phyloP scores from a whole-genome alignment of 1,140 invertebrate genomes.

The Drosophila athabasca region DNA sequence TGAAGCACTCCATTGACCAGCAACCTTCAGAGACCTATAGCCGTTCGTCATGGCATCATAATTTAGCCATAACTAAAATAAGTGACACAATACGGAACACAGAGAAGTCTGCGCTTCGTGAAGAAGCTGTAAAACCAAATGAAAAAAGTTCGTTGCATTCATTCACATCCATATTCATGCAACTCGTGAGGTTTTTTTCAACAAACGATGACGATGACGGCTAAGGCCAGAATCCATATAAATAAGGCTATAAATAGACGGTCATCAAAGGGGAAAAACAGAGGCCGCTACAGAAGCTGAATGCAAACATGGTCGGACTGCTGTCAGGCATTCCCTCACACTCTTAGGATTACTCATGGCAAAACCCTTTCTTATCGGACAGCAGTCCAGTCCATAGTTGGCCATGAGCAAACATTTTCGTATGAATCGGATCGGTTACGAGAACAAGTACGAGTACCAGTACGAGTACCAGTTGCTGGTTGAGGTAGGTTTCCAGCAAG shows the following conservation, averaged over 20 bases:
- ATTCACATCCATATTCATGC: conserved; percentile 29
- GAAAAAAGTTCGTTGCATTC: conserved; percentile 18
- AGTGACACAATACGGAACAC: conserved; percentile 68
- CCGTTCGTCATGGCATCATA: conserved; percentile 11
- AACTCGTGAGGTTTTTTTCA: conserved; percentile 39
- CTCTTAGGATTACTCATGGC: conserved; percentile 22
- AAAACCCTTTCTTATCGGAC: conserved; percentile 14
- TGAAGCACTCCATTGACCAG: conserved; percentile 8
- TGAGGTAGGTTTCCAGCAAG: conserved; percentile 42
- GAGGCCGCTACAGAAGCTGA: neutral
- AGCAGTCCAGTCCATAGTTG: neutral
- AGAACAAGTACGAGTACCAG: neutral
- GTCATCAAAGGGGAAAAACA: conserved; percentile 30
- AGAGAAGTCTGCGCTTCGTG: conserved; percentile 21
- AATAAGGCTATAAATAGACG: conserved; percentile 38
- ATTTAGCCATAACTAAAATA: conserved; percentile 35
- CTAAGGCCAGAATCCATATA: conserved; percentile 41
- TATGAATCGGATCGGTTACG: conserved; percentile 19
- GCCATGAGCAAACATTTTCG: neutral
- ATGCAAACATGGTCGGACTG: neutral
- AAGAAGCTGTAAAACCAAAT: conserved; percentile 14
- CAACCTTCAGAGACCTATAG: conserved; percentile 60
- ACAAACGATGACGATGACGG: conserved; percentile 27
- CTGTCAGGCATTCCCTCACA: conserved; percentile 1
- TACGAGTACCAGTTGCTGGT: neutral